phyloP scores from a whole-genome alignment of 2,797 vertebrate genomes.

The Leptoclinus maculatus region DNA sequence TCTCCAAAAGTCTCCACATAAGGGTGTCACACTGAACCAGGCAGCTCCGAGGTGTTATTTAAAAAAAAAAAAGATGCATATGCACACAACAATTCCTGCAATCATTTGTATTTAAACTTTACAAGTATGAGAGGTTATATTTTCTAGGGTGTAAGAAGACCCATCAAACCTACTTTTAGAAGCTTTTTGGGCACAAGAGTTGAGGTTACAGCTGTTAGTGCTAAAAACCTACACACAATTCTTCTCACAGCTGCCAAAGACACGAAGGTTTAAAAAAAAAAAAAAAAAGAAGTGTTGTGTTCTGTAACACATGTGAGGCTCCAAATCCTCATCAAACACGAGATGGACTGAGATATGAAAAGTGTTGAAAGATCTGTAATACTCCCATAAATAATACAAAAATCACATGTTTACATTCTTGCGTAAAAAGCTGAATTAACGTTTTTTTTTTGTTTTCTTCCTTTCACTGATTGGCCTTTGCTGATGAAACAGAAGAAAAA shows the following conservation, averaged over 20 bases:
- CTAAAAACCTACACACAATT: slow-evolving; percentile 40
- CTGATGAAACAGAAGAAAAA: slow-evolving; percentile 37
- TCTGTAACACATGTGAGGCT: slow-evolving; percentile 46
- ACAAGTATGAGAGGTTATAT: slow-evolving; percentile 27
- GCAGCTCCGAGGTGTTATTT: slow-evolving; percentile 33
- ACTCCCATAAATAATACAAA: slow-evolving; percentile 15
- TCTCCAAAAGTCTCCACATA: slow-evolving; percentile 61
- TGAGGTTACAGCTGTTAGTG: slow-evolving; percentile 69
- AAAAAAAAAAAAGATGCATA: slow-evolving; percentile 45
- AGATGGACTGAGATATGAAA: slow-evolving; percentile 50
- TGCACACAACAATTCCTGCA: slow-evolving; percentile 3
- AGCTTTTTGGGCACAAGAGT: slow-evolving; percentile 46
- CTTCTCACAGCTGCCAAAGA: slow-evolving; percentile 46
- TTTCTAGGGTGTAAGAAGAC: slow-evolving; percentile 39
- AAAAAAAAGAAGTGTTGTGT: slow-evolving; percentile 35
- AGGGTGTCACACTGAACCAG: slow-evolving; percentile 44
- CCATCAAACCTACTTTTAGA: slow-evolving; percentile 54
- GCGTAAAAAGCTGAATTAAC: slow-evolving; percentile 35
- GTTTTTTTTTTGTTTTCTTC: neutral
- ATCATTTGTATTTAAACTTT: slow-evolving; percentile 26
- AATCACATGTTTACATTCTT: slow-evolving; percentile 46
- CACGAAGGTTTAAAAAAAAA: slow-evolving; percentile 3
- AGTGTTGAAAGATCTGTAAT: slow-evolving; percentile 60
- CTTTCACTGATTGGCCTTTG: slow-evolving; percentile 21
- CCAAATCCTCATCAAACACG: slow-evolving; percentile 35